Evolutionary conservation across 2,888 invertebrate species (phyloP), one percentile per base, ranked within the genome.

Genomic region (Spilarctia lutea): DNA sequence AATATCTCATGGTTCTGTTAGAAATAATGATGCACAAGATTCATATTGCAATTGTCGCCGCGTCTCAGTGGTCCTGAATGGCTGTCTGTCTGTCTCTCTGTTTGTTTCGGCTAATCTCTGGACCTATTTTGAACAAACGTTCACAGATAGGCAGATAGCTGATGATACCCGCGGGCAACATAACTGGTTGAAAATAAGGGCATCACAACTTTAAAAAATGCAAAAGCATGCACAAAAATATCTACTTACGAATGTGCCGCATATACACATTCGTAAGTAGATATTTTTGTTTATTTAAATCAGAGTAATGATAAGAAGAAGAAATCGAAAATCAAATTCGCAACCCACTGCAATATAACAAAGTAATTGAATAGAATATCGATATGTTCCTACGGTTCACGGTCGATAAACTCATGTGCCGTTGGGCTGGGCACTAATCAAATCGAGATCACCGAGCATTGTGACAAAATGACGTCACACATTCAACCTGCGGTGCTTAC

Each of bases 341-440:
- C n/a, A 56, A 24, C 3, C 11, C n/a, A 11, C n/a, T n/a, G 52
- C 52, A 56, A n/a, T 56, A 56, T 56, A 56, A 56, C 11, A n/a
- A 1, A 52, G 20, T n/a, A 27, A 8, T 60, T 27, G n/a, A 56
- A 18, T 68, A 52, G 13, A 24, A 48, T 13, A 33, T 18, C 35
- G 20, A 20, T 20, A 70, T 33, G 33, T 48, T 71, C 30, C 11
- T 68, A 75, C 75, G 73, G 39, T 81, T 79, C 78, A 83, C 81
- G 84, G 81, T 84, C 72, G 65, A 79, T 80, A 82, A 82, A 81
- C 81, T 75, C 78, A 75, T 75, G 70, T 74, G 78, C 72, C 56
- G 42, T 24, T 74, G 73, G 83, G 81, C 30, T 48, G 45, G 45
- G 68, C 45, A 78, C 74, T 75, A 77, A 81, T 81, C 79, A 76